Conservation (phyloP, 2,113 vertebrate genomes). For the Tamias sibiricus region DNA sequence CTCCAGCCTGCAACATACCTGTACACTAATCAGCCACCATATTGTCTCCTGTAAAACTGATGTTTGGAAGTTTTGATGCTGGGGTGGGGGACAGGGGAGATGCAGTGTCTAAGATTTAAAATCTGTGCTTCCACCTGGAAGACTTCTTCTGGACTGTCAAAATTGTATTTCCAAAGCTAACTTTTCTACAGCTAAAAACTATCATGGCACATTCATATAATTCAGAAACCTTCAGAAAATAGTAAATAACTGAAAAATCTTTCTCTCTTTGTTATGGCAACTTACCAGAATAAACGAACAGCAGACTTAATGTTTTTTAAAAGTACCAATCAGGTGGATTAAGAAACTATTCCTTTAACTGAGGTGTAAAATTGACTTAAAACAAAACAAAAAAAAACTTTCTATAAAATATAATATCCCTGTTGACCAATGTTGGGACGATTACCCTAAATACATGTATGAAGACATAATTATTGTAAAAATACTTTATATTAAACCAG, state of each 20-base stretch:
- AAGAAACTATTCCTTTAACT: conserved; percentile 23
- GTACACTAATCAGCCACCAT: background rate
- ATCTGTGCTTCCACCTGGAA: background rate
- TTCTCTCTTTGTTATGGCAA: background rate
- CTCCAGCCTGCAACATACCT: rapidly evolving
- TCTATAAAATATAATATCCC: background rate
- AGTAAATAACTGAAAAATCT: background rate
- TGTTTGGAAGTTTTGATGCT: background rate
- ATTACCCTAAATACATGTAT: too few relatives aligned
- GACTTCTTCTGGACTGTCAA: background rate
- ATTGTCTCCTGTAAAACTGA: background rate
- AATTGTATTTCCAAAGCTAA: background rate
- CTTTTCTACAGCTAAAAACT: background rate
- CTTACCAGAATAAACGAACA: background rate
- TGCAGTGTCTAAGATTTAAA: background rate
- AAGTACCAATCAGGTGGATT: background rate
- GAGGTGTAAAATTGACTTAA: background rate
- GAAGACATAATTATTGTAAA: too few relatives aligned
- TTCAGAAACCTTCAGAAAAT: background rate
- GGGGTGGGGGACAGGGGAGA: background rate
- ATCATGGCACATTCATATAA: rapidly evolving
- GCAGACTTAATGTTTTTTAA: background rate
- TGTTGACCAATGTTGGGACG: background rate
- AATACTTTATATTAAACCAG: too few relatives aligned
- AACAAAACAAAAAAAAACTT: background rate